Base-by-base conservation (phyloP, 2,888 invertebrate species). In the Tiliacea aurago region DNA sequence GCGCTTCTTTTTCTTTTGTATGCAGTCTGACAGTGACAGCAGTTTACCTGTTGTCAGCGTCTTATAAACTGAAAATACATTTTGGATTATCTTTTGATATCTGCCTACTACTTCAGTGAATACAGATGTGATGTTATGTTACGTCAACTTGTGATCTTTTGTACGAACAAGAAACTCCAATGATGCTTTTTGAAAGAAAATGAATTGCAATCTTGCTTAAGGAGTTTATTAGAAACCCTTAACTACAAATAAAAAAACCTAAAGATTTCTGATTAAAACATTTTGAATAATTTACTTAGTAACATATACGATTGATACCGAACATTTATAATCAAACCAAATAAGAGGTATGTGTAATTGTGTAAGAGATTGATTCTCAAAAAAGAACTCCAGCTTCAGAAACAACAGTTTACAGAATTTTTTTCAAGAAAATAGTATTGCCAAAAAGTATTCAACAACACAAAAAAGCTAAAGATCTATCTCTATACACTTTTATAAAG, bases 401-500 rank as follows among this genome's bases (percentile, higher is more conserved):
- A 23, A 23, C 5, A 43, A 5, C 20, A 28, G 20, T 28, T 13
- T 11, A 13, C 28, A 45, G 4, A 13, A 2, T 4, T n/a, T 20
- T 28, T 23, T 28, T 20, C 7, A 63, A 63, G 13, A 41, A 18
- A 28, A 23, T 18, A 18, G 3, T 47, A 9, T 41, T n/a, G 4
- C 3, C 9, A 49, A 15, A 59, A 28, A 61, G 11, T 23, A 23
- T 15, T 28, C 11, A 15, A 47, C n/a, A 43, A 6, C 41, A 56
- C 15, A 18, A 23, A 1, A 41, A 33, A 47, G 41, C 23, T 20
- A 71, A 15, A 53, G 0, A 43, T 9, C 10, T 64, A 67, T 69
- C 20, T 75, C 45, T 43, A 49, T 47, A 51, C 9, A 49, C 2
- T 49, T 33, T 45, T 15, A 61, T 1, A 65, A 68, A 76, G 51